phyloP scores from a whole-genome alignment of 2,888 invertebrate species.

The Stratiomys singularior region DNA sequence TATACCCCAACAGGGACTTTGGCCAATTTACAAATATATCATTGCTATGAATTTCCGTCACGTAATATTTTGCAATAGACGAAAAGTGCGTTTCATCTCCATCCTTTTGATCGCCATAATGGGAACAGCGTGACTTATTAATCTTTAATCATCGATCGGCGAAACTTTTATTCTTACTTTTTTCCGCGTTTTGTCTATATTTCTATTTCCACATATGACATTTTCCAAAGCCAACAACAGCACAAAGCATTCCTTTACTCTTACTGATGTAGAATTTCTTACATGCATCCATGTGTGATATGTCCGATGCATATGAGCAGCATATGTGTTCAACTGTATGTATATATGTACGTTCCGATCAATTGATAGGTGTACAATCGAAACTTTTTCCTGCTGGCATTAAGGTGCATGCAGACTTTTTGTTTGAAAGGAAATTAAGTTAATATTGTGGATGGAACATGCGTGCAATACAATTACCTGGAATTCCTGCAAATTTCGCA shows the following conservation, averaged over 20 bases:
- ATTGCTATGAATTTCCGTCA: conserved; percentile 37
- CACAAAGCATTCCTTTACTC: conserved; percentile 24
- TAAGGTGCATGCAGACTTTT: conserved; percentile 4
- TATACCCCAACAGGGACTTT: neutral
- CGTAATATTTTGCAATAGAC: conserved; percentile 41
- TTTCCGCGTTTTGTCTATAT: neutral
- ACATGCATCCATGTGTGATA: neutral
- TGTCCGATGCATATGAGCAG: neutral
- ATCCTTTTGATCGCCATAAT: conserved; percentile 42
- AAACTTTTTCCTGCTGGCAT: neutral
- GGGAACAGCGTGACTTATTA: conserved; percentile 54
- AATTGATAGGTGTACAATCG: neutral
- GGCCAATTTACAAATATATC: neutral
- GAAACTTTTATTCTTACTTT: neutral
- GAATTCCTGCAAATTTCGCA: too few relatives aligned
- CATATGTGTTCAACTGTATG: neutral
- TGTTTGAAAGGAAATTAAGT: too few relatives aligned
- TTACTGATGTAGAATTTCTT: conserved; percentile 11
- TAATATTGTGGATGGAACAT: too few relatives aligned
- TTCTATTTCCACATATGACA: conserved; percentile 38
- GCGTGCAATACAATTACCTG: too few relatives aligned
- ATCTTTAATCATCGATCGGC: conserved; percentile 53
- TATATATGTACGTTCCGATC: neutral
- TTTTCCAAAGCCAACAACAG: conserved; percentile 7
- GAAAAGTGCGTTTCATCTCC: conserved; percentile 39